Conservation (phyloP, 2,113 vertebrate species). For the Oenanthe oenanthe region DNA sequence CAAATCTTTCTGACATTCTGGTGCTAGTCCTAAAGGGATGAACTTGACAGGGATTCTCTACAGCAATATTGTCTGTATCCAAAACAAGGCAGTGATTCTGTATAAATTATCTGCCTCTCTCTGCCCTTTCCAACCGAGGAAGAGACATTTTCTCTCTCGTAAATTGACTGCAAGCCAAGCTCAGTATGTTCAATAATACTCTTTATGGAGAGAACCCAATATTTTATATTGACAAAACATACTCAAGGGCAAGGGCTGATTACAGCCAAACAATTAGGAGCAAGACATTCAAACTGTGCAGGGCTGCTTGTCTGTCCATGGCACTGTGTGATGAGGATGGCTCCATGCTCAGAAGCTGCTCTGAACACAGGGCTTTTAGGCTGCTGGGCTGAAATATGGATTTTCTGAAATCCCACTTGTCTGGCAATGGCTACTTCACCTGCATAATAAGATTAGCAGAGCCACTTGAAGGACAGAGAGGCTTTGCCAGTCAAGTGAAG, state of each 20-base stretch:
- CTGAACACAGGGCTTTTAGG: background rate
- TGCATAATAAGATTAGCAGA: conserved; percentile 2
- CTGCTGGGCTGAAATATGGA: background rate
- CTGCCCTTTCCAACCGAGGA: background rate
- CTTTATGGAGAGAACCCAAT: background rate
- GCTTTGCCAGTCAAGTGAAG: background rate
- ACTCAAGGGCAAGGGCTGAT: background rate
- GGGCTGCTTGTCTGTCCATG: background rate
- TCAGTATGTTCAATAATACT: background rate
- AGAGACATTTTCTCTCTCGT: background rate
- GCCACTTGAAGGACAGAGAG: background rate
- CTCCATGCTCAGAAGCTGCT: background rate
- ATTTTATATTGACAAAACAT: background rate
- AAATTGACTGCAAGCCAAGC: background rate
- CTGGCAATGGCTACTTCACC: background rate
- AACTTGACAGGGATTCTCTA: background rate
- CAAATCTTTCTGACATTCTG: background rate
- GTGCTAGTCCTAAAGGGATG: background rate
- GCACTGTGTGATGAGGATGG: background rate
- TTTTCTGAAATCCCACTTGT: background rate
- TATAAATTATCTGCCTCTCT: background rate
- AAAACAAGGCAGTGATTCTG: background rate
- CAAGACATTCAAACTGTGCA: background rate
- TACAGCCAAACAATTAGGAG: background rate
- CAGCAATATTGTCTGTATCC: background rate